Evolutionary conservation across 2,113 vertebrate genomes (phyloP).

Genomic region (Dasypus novemcinctus): DNA sequence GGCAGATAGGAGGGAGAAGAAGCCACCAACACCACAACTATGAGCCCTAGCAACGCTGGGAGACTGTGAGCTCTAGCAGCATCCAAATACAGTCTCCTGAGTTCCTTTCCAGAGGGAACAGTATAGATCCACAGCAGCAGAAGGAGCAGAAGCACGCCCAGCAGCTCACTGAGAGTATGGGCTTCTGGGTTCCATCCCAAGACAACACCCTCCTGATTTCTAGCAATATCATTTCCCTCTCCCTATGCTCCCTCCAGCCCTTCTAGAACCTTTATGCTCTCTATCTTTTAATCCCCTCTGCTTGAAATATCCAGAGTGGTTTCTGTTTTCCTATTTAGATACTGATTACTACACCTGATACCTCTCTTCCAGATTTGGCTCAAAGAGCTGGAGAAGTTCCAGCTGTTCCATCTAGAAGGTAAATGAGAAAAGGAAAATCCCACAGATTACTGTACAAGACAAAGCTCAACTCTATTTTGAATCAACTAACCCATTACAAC

Average conservation of each 20-base stretch:
- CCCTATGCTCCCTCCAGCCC: neutral
- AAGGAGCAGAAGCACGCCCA: neutral
- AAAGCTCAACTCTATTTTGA: neutral
- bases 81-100: neutral
- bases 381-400: neutral
- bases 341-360: rapidly evolving
- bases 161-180: neutral
- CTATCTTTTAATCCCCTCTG: neutral
- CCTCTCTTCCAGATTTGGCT: neutral
- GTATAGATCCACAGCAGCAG: rapidly evolving
- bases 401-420: neutral
- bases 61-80: neutral
- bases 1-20: neutral
- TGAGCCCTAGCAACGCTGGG: neutral
- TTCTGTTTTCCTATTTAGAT: neutral
- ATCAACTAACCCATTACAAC: neutral
- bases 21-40: no score
- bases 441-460: neutral
- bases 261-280: neutral
- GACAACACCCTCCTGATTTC: neutral
- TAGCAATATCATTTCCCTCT: neutral
- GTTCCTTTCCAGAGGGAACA: neutral
- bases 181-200: neutral
- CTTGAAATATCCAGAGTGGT: neutral
- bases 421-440: neutral